Evolutionary conservation across 1,140 invertebrate species (phyloP).

Genomic region (Papilio helenus): DNA sequence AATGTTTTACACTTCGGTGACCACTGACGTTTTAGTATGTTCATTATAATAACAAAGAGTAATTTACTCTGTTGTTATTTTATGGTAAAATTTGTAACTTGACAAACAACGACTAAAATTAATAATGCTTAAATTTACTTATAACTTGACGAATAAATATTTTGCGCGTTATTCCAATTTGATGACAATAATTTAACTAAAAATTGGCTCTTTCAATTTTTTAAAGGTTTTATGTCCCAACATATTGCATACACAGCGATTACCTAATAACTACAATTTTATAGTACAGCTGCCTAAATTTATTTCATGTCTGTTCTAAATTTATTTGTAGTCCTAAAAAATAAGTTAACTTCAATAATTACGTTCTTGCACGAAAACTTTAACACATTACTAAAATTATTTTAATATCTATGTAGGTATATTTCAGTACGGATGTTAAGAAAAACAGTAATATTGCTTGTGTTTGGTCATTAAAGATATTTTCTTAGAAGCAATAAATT

Average conservation of each 20-base stretch:
- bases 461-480: slow-evolving; percentile 12
- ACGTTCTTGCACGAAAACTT: not conserved
- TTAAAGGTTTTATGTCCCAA: too few species aligned
- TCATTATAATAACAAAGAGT: slow-evolving; percentile 11
- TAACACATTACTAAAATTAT: not conserved
- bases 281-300: too few species aligned
- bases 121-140: not conserved
- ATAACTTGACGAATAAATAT: not conserved
- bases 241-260: too few species aligned
- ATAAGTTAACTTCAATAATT: too few species aligned
- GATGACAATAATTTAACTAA: not conserved
- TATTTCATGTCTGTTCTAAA: too few species aligned
- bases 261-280: too few species aligned
- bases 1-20: slow-evolving; percentile 56
- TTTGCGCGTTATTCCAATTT: not conserved
- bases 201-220: too few species aligned
- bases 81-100: not conserved
- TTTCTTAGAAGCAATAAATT: slow-evolving; percentile 23
- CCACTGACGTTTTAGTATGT: slow-evolving; percentile 40
- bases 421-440: not conserved
- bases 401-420: not conserved
- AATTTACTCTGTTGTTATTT: not conserved
- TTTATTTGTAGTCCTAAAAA: too few species aligned
- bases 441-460: slow-evolving; percentile 5
- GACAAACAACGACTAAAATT: not conserved